Evolutionary conservation across 2,797 vertebrate genomes (phyloP), one percentile per base, ranked within the genome.

Genomic region (Karalla daura): DNA sequence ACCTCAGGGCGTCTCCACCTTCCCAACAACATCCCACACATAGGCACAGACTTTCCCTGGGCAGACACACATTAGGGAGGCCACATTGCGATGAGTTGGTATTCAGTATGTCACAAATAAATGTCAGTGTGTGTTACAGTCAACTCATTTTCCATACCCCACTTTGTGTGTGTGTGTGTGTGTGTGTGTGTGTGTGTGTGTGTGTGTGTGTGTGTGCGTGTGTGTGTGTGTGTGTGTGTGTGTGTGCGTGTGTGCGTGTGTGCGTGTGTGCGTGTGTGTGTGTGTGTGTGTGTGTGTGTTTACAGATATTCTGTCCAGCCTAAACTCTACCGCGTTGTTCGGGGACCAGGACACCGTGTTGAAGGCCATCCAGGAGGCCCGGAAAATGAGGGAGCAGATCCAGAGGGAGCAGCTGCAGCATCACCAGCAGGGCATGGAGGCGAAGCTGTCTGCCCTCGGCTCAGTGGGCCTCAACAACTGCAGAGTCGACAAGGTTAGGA

Each of bases 281-380:
- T n/a, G n/a, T n/a, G n/a, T n/a, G 36, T 21, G 33, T 40, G 23
- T 66, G 11, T 65, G 23, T 74, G 59, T 68, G 27, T 39, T 15
- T 39, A 5, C 83, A 99, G 98, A 99, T 92, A 99, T 99, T 87
- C 94, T 99, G 89, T 99, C 98, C 88, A 99, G 96, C 93, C 95
- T 99, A 91, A 99, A 99, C 91, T 98, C 98, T 30, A 98, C 98
- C 17, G 96, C 98, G 46, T 89, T 99, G 63, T 99, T 99, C 64
- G 98, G 98, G 88, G 98, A 99, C 93, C 98, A 99, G 96, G 98
- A 99, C 70, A 97, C 98, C 28, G 98, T 99, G 89, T 95, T 99
- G 98, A 99, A 99, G 94, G 98, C 98, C 84, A 99, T 99, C 86
- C 98, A 99, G 88, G 98, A 99, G 88, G 98, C 98, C 55, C 94